These are phyloP conservation scores for Phortica variegata DNA, from an alignment of 1,140 invertebrate genomes.

Conservation along the genomic window DNA sequence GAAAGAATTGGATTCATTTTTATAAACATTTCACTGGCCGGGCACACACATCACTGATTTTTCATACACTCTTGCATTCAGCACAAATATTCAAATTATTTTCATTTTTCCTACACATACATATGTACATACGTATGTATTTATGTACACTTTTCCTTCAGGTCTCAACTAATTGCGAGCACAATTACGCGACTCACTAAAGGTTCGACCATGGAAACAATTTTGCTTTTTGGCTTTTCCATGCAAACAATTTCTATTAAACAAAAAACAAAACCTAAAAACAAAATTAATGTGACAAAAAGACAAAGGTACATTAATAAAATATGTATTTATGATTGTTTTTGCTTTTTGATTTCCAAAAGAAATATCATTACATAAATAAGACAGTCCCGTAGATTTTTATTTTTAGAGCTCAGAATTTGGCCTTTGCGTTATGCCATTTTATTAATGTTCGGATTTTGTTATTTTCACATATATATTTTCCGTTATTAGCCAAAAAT, in stretches of 20 bases:
- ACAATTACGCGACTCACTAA: background rate
- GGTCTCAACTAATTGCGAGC: slow-evolving; percentile 23
- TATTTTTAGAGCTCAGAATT: slow-evolving; percentile 54
- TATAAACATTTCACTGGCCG: too few species aligned
- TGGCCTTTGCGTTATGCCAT: slow-evolving; percentile 26
- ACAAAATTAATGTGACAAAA: background rate
- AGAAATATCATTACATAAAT: slow-evolving; percentile 55
- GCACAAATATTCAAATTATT: slow-evolving; percentile 22
- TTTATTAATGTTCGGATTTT: slow-evolving; percentile 19
- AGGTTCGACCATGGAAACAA: slow-evolving; percentile 8
- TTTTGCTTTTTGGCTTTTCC: slow-evolving; percentile 5
- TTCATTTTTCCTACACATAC: background rate
- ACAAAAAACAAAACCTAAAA: too few species aligned
- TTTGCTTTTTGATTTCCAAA: slow-evolving; percentile 27
- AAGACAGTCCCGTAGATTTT: slow-evolving; percentile 51
- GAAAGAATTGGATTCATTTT: background rate
- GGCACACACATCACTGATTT: too few species aligned
- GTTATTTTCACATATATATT: background rate
- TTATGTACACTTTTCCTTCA: slow-evolving; percentile 1
- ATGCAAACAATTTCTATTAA: too few species aligned
- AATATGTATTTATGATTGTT: slow-evolving; percentile 15
- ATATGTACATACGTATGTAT: slow-evolving; percentile 16
- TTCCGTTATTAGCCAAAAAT: background rate
- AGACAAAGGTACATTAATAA: slow-evolving; percentile 3
- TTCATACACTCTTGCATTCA: too few species aligned